These are phyloP conservation scores for Intellagama lesueurii DNA, from an alignment of 2,797 vertebrate genomes.

Conservation along the genomic window DNA sequence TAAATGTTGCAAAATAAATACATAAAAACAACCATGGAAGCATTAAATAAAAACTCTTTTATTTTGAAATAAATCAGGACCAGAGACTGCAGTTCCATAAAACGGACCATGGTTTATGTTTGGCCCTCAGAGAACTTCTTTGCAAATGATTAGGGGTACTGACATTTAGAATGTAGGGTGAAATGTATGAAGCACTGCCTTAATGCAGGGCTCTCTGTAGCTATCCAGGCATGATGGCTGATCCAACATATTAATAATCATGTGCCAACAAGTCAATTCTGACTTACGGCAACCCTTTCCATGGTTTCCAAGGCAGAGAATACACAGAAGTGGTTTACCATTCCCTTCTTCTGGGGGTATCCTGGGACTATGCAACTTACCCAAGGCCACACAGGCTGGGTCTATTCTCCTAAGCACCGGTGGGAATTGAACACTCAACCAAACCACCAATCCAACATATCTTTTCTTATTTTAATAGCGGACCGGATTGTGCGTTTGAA, in stretches of 20 bases:
- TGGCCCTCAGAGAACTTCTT: background rate
- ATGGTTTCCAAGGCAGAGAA: too few relatives aligned
- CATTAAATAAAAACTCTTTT: too few relatives aligned
- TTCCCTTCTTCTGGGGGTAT: too few relatives aligned
- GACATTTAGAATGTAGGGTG: background rate
- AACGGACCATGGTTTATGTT: background rate
- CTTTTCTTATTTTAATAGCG: background rate
- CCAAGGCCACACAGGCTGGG: too few relatives aligned
- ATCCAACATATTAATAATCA: background rate
- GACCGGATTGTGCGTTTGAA: constrained; percentile 15
- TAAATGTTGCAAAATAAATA: background rate
- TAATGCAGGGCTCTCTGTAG: background rate
- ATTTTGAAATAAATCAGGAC: constrained; percentile 6
- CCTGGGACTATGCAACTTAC: too few relatives aligned
- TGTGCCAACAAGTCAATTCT: too few relatives aligned
- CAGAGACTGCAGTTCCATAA: constrained; percentile 9
- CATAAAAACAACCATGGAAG: background rate
- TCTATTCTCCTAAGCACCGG: too few relatives aligned
- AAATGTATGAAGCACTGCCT: background rate
- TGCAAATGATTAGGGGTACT: background rate
- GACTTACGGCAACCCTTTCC: too few relatives aligned
- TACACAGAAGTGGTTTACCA: too few relatives aligned
- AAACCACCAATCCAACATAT: too few relatives aligned
- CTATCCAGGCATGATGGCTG: background rate
- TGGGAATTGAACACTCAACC: too few relatives aligned